Base-by-base conservation (phyloP, 2,888 invertebrate genomes). In the Campaea margaritaria region DNA sequence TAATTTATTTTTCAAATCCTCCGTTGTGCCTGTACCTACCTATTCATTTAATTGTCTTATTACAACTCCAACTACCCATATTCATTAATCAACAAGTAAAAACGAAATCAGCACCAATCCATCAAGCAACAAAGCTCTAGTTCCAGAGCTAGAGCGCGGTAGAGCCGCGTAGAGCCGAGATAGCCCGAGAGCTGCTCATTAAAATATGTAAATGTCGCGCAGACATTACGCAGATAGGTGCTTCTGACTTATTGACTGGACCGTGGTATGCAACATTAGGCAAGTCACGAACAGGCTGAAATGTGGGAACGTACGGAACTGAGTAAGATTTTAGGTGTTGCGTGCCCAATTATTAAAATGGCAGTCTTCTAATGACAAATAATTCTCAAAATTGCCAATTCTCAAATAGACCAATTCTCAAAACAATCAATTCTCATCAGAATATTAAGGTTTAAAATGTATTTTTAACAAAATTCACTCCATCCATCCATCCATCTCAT, bases 151-250 rank as follows among this genome's bases (percentile, higher is more conserved):
- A 58, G 52, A 46, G 54, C 57, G 36, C 43, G 46, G 57, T 39
- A 60, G 42, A 62, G 49, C 48, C 36, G 41, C 31, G 51, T 59
- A 74, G 72, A 67, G 69, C 67, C 72, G 76, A 86, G 90, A 91
- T 91, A 91, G 89, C 84, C 84, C 79, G 73, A 38, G 73, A 79
- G 73, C 79, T 78, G 85, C 91, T 92, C 92, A 92, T 92, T 92
- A 92, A 92, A 91, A 92, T 92, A 92, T 92, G 91, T 91, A 91
- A 92, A 92, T 91, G 86, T 77, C 73, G 76, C 79, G 72, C 82
- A 89, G 90, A 88, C 92, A 92, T 91, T 92, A 92, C 91, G 88
- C 84, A 90, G 92, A 92, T 91, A 91, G 89, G 89, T 87, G 87
- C 77, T 82, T 74, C 77, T 75, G 71, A 70, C 69, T 67, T 69